A percentile compares a stretch with the other conserved stretches of the same genome.
These are phyloP conservation scores for Zaprionus inermis DNA, from an alignment of 1,140 invertebrate species.

Conservation along the genomic window DNA sequence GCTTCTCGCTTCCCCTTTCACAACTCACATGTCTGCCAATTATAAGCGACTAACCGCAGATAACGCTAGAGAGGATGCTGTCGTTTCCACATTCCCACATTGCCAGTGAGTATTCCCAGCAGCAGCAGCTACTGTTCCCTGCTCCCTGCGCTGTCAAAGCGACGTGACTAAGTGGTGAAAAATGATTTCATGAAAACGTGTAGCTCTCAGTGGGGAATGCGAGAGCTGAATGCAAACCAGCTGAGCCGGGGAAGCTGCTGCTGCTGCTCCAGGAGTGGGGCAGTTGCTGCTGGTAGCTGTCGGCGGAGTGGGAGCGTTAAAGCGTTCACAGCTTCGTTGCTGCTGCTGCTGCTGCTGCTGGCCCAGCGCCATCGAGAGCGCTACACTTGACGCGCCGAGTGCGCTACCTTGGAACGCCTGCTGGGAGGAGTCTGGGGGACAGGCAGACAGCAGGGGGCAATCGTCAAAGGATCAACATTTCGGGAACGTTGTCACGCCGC, in stretches of 20 bases:
- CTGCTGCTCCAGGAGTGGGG: background rate
- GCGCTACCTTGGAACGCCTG: conserved; percentile 37
- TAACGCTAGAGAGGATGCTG: conserved; percentile 74
- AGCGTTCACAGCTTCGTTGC: conserved; percentile 47
- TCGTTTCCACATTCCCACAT: conserved; percentile 48
- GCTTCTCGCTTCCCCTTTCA: conserved; percentile 34
- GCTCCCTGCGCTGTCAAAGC: conserved; percentile 61
- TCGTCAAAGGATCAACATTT: conserved; percentile 79
- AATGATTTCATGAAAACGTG: conserved; percentile 81
- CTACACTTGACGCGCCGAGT: conserved; percentile 35
- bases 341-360: background rate
- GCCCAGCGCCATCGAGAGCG: conserved; percentile 44
- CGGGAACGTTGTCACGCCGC: conserved; percentile 53
- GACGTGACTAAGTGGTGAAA: conserved; percentile 82
- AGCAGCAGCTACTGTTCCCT: background rate
- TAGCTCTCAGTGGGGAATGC: conserved; percentile 71
- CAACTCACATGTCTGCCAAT: conserved; percentile 78
- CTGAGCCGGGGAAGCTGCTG: background rate
- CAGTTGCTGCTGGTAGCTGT: no score
- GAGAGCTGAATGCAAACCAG: conserved; percentile 58
- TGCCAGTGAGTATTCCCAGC: conserved; percentile 19
- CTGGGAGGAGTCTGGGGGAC: background rate
- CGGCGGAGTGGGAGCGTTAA: conserved; percentile 41
- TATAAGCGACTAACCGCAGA: conserved; percentile 81
- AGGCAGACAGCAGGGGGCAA: conserved; percentile 38